Evolutionary conservation across 2,888 invertebrate species (phyloP).

Genomic region (Ariolimax columbianus): DNA sequence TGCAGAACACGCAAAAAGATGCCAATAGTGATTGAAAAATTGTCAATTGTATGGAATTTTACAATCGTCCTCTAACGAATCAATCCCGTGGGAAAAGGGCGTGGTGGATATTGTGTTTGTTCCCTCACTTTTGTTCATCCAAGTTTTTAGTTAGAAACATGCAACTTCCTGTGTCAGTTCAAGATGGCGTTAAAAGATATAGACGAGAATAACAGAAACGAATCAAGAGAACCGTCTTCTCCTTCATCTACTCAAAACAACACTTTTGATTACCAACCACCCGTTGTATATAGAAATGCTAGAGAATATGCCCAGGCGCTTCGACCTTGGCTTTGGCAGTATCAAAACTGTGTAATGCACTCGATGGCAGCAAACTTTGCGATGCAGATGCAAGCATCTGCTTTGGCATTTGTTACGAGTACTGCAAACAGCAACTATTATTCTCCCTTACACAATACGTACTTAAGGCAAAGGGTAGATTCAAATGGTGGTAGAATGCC

Average conservation of each 20-base stretch:
- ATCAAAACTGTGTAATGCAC: slow-evolving; percentile 58
- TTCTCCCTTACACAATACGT: not conserved
- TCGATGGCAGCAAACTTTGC: slow-evolving; percentile 35
- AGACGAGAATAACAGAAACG: not conserved
- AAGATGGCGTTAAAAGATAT: slow-evolving; percentile 11
- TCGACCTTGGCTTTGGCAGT: slow-evolving; percentile 62
- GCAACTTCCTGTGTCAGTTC: not conserved
- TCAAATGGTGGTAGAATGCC: slow-evolving; percentile 33
- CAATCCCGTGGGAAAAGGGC: no score
- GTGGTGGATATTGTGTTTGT: no score
- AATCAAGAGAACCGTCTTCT: not conserved
- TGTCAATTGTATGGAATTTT: no score
- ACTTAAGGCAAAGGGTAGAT: slow-evolving; percentile 20
- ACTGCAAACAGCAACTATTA: slow-evolving; percentile 28
- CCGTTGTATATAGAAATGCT: slow-evolving; percentile 56
- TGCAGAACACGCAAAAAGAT: no score
- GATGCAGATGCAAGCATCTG: slow-evolving; percentile 37
- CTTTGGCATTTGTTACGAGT: not conserved
- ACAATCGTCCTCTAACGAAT: no score
- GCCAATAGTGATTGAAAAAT: no score
- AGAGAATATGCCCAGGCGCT: slow-evolving; percentile 64
- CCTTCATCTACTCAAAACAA: not conserved
- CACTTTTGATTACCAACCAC: not conserved
- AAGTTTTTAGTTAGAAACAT: no score
- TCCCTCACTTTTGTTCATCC: no score